Conservation (phyloP, 1,140 invertebrate species). For the Neodiprion lecontei region DNA sequence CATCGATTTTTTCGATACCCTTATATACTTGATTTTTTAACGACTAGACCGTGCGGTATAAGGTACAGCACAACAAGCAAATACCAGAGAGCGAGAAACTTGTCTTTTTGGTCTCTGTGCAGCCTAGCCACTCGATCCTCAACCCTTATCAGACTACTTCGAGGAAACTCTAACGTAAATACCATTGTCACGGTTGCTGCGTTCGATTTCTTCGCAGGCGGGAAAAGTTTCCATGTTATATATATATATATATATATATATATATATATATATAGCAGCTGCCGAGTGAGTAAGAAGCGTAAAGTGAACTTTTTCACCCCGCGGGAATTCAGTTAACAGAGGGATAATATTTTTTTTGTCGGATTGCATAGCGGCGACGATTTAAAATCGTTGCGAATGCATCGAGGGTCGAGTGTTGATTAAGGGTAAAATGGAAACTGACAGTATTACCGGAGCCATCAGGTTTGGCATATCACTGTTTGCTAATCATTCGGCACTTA, state of each 20-base stretch:
- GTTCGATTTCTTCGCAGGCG: background rate
- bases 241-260: no score
- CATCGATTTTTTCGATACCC: no score
- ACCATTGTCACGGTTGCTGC: constrained; percentile 1
- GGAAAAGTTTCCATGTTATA: background rate
- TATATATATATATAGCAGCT: no score
- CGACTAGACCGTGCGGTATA: no score
- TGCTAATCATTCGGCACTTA: background rate
- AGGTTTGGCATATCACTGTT: background rate
- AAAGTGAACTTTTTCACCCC: no score
- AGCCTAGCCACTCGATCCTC: background rate
- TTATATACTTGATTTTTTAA: no score
- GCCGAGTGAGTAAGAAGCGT: no score
- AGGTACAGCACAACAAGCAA: no score
- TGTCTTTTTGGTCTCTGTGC: no score
- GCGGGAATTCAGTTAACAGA: no score
- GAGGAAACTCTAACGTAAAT: constrained; percentile 2
- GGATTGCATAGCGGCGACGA: background rate
- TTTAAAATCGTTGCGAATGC: background rate
- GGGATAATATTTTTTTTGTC: background rate
- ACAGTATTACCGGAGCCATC: background rate
- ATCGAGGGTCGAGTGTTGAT: background rate
- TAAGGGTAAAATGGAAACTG: background rate
- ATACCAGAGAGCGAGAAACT: no score
- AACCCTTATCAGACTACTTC: background rate